phyloP scores from a whole-genome alignment of 1,140 invertebrate species.

The Saccostrea echinata region DNA sequence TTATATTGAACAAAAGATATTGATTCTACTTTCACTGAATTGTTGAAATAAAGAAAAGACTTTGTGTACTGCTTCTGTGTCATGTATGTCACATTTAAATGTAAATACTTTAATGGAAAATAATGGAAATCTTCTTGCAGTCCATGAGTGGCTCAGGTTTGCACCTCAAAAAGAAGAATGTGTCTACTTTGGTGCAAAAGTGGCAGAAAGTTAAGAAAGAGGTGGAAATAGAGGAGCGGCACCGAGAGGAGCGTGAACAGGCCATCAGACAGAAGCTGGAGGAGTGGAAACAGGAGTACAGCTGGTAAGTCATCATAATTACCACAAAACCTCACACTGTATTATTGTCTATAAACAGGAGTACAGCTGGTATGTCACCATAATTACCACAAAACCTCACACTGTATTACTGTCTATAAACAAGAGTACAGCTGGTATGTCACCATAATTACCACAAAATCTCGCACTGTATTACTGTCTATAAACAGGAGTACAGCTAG shows the following conservation, averaged over 20 bases:
- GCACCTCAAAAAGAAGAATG: constrained; percentile 87
- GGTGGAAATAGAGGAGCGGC: constrained; percentile 74
- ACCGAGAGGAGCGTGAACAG: constrained; percentile 68
- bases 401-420: too few relatives aligned
- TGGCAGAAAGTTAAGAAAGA: constrained; percentile 87
- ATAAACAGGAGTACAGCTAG: too few relatives aligned
- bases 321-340: background rate
- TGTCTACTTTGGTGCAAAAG: constrained; percentile 86
- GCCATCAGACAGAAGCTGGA: constrained; percentile 73
- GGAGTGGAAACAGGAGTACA: constrained; percentile 65
- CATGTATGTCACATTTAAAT: background rate
- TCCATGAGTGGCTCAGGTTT: constrained; percentile 83
- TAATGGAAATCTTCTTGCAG: constrained; percentile 76
- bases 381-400: too few relatives aligned
- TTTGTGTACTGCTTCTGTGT: too few relatives aligned
- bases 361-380: constrained; percentile 42
- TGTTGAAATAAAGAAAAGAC: background rate
- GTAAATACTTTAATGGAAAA: background rate
- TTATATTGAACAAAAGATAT: background rate
- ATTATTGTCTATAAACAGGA: constrained; percentile 14
- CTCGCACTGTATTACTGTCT: too few relatives aligned
- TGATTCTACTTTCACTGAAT: background rate
- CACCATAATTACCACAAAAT: too few relatives aligned
- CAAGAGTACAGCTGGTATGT: too few relatives aligned
- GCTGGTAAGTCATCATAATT: constrained; percentile 21